Evolutionary conservation across 1,140 invertebrate species (phyloP).

Genomic region (Trichogramma pretiosum): DNA sequence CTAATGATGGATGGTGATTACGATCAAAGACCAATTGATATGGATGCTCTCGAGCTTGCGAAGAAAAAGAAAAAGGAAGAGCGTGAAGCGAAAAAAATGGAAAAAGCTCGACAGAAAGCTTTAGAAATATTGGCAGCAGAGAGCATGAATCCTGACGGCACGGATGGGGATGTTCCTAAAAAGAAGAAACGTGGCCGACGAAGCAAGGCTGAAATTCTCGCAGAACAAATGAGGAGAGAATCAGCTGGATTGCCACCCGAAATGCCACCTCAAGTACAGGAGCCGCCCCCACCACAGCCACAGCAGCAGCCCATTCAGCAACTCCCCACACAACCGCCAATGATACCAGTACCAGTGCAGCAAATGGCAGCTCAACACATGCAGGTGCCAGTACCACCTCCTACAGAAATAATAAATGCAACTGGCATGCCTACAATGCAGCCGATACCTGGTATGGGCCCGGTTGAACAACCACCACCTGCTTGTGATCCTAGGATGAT

Average conservation of each 20-base stretch:
- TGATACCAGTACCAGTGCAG: background rate
- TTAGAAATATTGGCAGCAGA: slow-evolving; percentile 40
- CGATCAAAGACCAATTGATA: slow-evolving; percentile 47
- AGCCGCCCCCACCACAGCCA: slow-evolving; percentile 3
- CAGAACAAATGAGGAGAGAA: slow-evolving; percentile 42
- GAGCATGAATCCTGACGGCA: slow-evolving; percentile 33
- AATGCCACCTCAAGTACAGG: background rate
- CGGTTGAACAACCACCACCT: too few relatives aligned
- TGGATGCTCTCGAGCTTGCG: slow-evolving; percentile 48
- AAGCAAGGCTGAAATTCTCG: slow-evolving; percentile 43
- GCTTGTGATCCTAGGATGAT: slow-evolving; percentile 10
- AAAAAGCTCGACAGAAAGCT: slow-evolving; percentile 51
- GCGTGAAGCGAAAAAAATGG: slow-evolving; percentile 49
- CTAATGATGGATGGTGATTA: slow-evolving; percentile 58
- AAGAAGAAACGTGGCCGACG: slow-evolving; percentile 42
- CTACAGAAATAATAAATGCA: background rate
- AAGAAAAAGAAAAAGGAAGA: slow-evolving; percentile 53
- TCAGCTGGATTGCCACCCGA: slow-evolving; percentile 19
- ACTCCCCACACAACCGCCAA: slow-evolving; percentile 4
- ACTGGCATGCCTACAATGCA: background rate
- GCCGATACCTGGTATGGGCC: too few relatives aligned
- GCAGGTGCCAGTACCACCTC: background rate
- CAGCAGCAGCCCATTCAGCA: slow-evolving; percentile 16
- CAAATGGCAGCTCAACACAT: background rate
- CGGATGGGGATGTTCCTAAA: slow-evolving; percentile 39